Evolutionary conservation across 92 coral and sea anemone genomes (phyloP).

Genomic region (Zoanthus sociatus): DNA sequence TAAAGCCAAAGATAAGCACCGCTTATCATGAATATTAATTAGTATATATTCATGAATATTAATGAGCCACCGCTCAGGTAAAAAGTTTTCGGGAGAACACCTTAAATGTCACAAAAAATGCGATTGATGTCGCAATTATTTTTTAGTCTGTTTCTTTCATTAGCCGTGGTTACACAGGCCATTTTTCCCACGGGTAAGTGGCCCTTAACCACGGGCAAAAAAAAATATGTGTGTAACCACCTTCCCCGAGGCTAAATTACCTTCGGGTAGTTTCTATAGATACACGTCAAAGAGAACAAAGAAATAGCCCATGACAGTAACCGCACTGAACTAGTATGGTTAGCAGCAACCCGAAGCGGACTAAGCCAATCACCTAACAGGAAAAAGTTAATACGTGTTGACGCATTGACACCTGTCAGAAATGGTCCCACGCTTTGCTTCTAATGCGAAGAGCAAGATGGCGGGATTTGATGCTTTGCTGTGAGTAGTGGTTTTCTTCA

Average conservation of each 20-base stretch:
- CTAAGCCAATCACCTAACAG: conserved; percentile 61
- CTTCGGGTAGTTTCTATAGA: conserved; percentile 51
- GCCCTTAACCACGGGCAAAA: conserved; percentile 60
- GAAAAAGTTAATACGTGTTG: conserved; percentile 52
- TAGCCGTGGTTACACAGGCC: conserved; percentile 69
- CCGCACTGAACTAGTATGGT: conserved; percentile 49
- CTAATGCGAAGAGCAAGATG: background rate
- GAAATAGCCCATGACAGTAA: conserved; percentile 68
- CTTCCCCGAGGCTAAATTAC: conserved; percentile 57
- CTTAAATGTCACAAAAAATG: too few relatives aligned
- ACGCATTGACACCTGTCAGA: conserved; percentile 26
- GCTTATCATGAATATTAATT: too few relatives aligned
- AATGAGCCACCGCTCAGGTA: too few relatives aligned
- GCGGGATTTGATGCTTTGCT: conserved; percentile 34
- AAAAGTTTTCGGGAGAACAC: too few relatives aligned
- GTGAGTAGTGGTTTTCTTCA: conserved; percentile 46
- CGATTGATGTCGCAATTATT: too few relatives aligned
- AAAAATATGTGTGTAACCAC: conserved; percentile 65
- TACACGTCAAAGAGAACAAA: conserved; percentile 68
- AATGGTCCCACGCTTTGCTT: conserved; percentile 13
- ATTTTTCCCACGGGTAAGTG: conserved; percentile 63
- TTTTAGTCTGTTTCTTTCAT: too few relatives aligned
- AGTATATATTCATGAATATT: too few relatives aligned
- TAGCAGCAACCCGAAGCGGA: conserved; percentile 58
- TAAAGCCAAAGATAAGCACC: too few relatives aligned